A percentile compares a stretch with the other conserved stretches of the same genome.
phyloP scores from a whole-genome alignment of 1,140 invertebrate species.

The Drosophila micromelanica region DNA sequence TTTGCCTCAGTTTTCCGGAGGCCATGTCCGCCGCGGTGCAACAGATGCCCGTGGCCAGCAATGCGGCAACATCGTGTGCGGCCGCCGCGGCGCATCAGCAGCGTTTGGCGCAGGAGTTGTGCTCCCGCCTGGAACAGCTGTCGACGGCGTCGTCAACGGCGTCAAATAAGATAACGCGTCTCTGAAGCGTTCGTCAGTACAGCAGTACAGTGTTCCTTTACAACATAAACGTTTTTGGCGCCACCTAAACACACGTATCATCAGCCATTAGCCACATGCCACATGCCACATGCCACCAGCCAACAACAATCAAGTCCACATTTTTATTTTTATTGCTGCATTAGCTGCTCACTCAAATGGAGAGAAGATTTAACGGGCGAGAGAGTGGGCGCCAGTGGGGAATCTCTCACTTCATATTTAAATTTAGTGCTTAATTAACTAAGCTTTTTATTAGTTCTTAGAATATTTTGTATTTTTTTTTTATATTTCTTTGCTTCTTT shows the following conservation, averaged over 20 bases:
- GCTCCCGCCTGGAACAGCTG: constrained; percentile 85
- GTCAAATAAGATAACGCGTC: constrained; percentile 64
- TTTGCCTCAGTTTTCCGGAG: constrained; percentile 85
- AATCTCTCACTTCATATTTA: constrained; percentile 52
- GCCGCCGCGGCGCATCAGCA: constrained; percentile 77
- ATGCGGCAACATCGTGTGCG: constrained; percentile 60
- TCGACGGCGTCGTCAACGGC: constrained; percentile 81
- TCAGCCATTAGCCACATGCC: constrained; percentile 51
- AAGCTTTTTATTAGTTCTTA: constrained; percentile 48
- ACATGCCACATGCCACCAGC: constrained; percentile 31
- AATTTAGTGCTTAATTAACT: constrained; percentile 43
- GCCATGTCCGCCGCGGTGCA: constrained; percentile 82
- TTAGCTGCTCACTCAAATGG: constrained; percentile 26
- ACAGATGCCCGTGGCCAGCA: constrained; percentile 50
- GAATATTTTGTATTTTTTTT: constrained; percentile 47
- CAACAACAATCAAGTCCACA: constrained; percentile 21
- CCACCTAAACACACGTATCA: constrained; percentile 47
- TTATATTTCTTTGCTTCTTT: constrained; percentile 17
- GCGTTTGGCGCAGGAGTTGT: constrained; percentile 84
- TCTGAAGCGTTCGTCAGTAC: constrained; percentile 29
- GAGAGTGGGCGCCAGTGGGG: constrained; percentile 5
- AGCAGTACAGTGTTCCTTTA: constrained; percentile 62
- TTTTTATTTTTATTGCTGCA: constrained; percentile 44
- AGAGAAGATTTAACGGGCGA: constrained; percentile 4
- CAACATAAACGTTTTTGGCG: constrained; percentile 30